Evolutionary conservation across 2,113 vertebrate species (phyloP).

Genomic region (Condylura cristata): DNA sequence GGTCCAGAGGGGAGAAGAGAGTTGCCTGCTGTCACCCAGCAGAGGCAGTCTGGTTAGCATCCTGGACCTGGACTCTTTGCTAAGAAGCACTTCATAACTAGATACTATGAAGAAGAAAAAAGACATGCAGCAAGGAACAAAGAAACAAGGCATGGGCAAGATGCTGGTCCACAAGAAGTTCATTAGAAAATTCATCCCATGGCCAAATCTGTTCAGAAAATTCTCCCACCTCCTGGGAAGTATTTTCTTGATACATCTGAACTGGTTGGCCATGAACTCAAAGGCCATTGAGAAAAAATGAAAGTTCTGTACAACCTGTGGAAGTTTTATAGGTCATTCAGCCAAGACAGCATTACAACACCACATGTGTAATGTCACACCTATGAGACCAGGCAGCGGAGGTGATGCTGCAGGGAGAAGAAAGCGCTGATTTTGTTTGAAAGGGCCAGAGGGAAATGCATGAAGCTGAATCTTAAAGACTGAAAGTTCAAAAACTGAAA

Average conservation of each 20-base stretch:
- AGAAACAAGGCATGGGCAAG: neutral
- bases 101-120: neutral
- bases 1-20: neutral
- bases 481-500: neutral
- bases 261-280: neutral
- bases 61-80: neutral
- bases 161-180: neutral
- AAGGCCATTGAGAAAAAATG: neutral
- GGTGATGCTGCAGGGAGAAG: neutral
- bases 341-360: neutral
- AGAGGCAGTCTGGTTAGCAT: neutral
- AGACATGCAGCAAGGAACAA: neutral
- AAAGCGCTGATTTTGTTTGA: neutral
- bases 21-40: neutral
- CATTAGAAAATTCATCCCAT: neutral
- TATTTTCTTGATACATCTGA: slow-evolving; percentile 4
- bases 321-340: neutral
- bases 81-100: fast-evolving
- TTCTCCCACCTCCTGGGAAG: neutral
- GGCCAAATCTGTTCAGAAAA: neutral
- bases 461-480: neutral
- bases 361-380: neutral
- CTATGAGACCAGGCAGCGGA: neutral
- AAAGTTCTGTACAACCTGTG: neutral
- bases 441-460: neutral